These are phyloP conservation scores for Phaethon lepturus DNA, from an alignment of 2,113 vertebrate genomes.

Conservation along the genomic window DNA sequence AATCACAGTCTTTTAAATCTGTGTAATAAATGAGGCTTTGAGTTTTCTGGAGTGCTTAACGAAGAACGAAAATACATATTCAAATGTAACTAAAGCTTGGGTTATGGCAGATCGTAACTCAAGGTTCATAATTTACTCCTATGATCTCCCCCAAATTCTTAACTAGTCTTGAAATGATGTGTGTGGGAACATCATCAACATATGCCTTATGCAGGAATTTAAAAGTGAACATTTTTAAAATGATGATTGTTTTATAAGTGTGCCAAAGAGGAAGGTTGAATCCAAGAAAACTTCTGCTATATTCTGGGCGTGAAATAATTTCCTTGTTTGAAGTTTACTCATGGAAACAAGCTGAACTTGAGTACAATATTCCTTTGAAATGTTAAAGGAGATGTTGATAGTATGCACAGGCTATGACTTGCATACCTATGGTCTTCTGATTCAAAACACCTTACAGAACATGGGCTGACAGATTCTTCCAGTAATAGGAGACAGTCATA, in stretches of 20 bases:
- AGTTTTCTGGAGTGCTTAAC: neutral
- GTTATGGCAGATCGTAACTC: neutral
- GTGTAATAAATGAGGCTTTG: neutral
- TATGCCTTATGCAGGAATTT: neutral
- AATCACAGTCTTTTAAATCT: neutral
- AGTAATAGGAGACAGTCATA: neutral
- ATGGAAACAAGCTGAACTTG: constrained; percentile 47
- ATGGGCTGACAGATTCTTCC: neutral
- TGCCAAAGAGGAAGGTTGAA: neutral
- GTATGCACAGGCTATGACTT: constrained; percentile 7
- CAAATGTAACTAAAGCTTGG: neutral
- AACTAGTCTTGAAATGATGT: neutral
- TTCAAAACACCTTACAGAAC: constrained; percentile 3
- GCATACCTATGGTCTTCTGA: neutral
- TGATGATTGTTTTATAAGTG: neutral
- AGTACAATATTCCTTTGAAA: constrained; percentile 7
- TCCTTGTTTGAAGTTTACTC: constrained; percentile 22
- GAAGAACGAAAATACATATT: neutral
- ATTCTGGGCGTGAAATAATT: constrained; percentile 22
- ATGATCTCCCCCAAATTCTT: neutral
- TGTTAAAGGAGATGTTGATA: constrained; percentile 20
- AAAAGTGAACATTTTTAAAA: neutral
- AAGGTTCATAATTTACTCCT: neutral
- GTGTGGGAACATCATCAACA: neutral
- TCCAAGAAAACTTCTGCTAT: neutral